Evolutionary conservation across 2,797 vertebrate genomes (phyloP), one percentile per base, ranked within the genome.

Genomic region (Tinamus major): DNA sequence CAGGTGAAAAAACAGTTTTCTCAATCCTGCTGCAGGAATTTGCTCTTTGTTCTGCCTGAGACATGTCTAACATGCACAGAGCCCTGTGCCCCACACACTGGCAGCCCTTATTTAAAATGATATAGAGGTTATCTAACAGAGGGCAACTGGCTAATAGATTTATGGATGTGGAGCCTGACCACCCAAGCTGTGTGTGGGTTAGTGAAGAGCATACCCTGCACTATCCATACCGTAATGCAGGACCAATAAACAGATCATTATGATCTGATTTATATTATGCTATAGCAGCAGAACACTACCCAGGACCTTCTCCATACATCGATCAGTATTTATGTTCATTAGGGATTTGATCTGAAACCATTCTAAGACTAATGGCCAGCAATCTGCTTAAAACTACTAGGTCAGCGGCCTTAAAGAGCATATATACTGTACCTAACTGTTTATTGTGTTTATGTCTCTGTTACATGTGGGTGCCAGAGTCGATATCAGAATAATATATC

Each of bases 291-390:
- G 78, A 88, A 94, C 85, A 53, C 53, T 5, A 26, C 0, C 0
- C 33, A 7, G 11, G 68, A 39, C 53, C 74, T 93, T 59, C 74
- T 93, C 48, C 48, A 68, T 62, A 23, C 58, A 69, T 90, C 3
- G 1, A 62, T 85, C 56, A 69, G 65, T 77, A 95, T 89, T 95
- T 91, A 86, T 35, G 71, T 48, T 71, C 83, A 80, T 92, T 87
- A 75, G 80, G 39, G 64, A 79, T 85, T 91, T 85, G 77, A 94
- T 35, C 44, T 75, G 75, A 94, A 88, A 82, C 74, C 75, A 15
- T 92, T 84, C 31, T 68, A 44, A 74, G 61, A 88, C 61, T 92
- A 91, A 94, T 41, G 79, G 64, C 37, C 64, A 82, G 42, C 56
- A 69, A 75, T 91, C 86, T 91, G 27, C 90, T 92, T 85, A 65